Percentiles rank a stretch among this genome's conserved stretches.
Conservation (phyloP, 2,797 vertebrate species). For the Anguilla obscura region DNA sequence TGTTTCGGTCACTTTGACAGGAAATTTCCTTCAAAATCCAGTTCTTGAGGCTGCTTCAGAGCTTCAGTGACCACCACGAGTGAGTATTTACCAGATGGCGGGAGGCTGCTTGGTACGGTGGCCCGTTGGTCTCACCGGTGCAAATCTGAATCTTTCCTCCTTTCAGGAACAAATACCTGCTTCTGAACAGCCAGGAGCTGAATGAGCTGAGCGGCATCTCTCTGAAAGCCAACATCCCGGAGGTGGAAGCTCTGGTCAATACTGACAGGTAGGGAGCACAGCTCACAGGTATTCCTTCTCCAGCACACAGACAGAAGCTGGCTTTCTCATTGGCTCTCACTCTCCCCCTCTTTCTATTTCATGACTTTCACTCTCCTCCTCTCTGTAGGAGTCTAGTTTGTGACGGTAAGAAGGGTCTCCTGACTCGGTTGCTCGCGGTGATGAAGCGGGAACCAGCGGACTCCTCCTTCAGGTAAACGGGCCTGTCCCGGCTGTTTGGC, state of each 20-base stretch:
- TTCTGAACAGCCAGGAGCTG: slow-evolving; percentile 92
- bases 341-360: background rate
- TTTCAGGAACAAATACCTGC: slow-evolving; percentile 94
- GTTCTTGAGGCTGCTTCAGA: slow-evolving; percentile 94
- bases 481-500: background rate
- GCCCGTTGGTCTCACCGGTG: background rate
- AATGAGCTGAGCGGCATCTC: slow-evolving; percentile 97
- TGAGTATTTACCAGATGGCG: slow-evolving; percentile 67
- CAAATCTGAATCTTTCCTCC: background rate
- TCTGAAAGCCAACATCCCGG: slow-evolving; percentile 95
- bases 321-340: background rate
- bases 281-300: background rate
- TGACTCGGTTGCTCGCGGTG: slow-evolving; percentile 91
- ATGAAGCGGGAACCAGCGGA: slow-evolving; percentile 98
- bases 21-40: slow-evolving; percentile 99
- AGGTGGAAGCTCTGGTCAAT: slow-evolving; percentile 95
- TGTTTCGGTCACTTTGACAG: slow-evolving; percentile 59
- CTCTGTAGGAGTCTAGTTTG: slow-evolving; percentile 86
- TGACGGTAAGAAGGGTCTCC: slow-evolving; percentile 93
- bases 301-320: background rate
- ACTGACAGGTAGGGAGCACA: slow-evolving; percentile 81
- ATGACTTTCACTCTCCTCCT: background rate
- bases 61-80: slow-evolving; percentile 99
- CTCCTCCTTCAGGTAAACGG: slow-evolving; percentile 90
- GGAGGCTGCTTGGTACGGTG: background rate